Evolutionary conservation across 2,113 vertebrate species (phyloP), one percentile per base, ranked within the genome.

Genomic region (Silurus meridionalis): DNA sequence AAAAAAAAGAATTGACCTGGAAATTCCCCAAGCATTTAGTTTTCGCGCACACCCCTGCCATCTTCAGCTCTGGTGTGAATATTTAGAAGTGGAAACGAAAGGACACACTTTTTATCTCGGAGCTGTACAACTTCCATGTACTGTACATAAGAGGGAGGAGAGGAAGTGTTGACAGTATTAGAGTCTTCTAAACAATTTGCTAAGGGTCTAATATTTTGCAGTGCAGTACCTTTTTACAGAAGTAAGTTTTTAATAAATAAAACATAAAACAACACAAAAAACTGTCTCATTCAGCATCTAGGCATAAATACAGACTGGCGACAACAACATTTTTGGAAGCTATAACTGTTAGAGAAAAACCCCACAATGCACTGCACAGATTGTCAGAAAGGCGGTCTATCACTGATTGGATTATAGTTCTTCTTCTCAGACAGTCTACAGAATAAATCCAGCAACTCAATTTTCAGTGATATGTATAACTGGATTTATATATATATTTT

Each of bases 61-160:
- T 90, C 88, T 88, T 52, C 4, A 81, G 86, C 93, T 93, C 91
- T 94, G 46, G 93, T 92, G 90, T 86, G 91, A 93, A 94, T 94
- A 94, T 95, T 94, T 94, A 93, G 93, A 94, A 93, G 89, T 89
- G 91, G 90, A 75, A 25, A 90, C 87, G 64, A 86, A 88, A 90
- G 83, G 78, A 69, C 85, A 86, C 89, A 84, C 28, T 91, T 91
- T 92, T 93, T 86, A 94, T 95, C 94, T 92, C 80, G 89, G 80
- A 85, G 91, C 92, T 93, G 91, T 91, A 92, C 93, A 90, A 89
- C 82, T 90, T 90, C 86, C 88, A 81, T 84, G 86, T 82, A 71
- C 61, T 28, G 8, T 66, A 2, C 28, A 37, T 37, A 13, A 46
- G 13, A 21, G 11, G 13, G 50, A 53, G 72, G 28, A 46, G 75